These are phyloP conservation scores for Aradophagus sp. DNA, from an alignment of 1,140 invertebrate genomes.

Conservation along the genomic window DNA sequence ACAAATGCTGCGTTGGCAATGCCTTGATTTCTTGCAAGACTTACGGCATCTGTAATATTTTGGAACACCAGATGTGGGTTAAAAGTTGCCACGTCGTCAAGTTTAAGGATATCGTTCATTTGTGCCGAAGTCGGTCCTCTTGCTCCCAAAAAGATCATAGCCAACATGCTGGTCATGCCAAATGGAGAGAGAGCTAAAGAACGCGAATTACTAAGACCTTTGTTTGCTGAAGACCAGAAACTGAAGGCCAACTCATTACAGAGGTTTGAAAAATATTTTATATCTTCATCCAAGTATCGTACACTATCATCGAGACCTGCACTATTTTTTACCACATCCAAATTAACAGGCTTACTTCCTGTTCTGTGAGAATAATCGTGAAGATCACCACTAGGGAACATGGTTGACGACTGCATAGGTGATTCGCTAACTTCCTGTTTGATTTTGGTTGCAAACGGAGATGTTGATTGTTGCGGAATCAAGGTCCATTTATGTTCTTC, in stretches of 20 bases:
- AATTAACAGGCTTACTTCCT: conserved; percentile 49
- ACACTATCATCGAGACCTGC: conserved; percentile 83
- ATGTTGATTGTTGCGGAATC: conserved; percentile 61
- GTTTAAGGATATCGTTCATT: conserved; percentile 89
- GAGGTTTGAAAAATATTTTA: conserved; percentile 81
- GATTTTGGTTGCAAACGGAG: conserved; percentile 26
- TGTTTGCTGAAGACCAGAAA: conserved; percentile 83
- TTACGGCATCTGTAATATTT: conserved; percentile 85
- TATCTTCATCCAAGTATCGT: conserved; percentile 80
- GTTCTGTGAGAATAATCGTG: conserved; percentile 41
- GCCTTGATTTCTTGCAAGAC: conserved; percentile 78
- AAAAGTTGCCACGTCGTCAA: conserved; percentile 91
- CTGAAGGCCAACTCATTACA: conserved; percentile 89
- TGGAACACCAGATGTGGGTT: conserved; percentile 90
- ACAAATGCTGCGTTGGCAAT: conserved; percentile 85
- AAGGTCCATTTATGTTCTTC: conserved; percentile 64
- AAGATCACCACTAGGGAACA: conserved; percentile 21
- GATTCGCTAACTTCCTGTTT: conserved; percentile 61
- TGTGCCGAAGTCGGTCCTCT: conserved; percentile 89
- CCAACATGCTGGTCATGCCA: conserved; percentile 86
- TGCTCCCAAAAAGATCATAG: conserved; percentile 92
- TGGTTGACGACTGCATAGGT: conserved; percentile 29
- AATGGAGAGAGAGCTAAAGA: conserved; percentile 90
- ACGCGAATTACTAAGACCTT: conserved; percentile 81
- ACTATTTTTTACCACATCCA: conserved; percentile 62